Base-by-base conservation (phyloP, 2,888 invertebrate genomes). In the Pandemis heparana region DNA sequence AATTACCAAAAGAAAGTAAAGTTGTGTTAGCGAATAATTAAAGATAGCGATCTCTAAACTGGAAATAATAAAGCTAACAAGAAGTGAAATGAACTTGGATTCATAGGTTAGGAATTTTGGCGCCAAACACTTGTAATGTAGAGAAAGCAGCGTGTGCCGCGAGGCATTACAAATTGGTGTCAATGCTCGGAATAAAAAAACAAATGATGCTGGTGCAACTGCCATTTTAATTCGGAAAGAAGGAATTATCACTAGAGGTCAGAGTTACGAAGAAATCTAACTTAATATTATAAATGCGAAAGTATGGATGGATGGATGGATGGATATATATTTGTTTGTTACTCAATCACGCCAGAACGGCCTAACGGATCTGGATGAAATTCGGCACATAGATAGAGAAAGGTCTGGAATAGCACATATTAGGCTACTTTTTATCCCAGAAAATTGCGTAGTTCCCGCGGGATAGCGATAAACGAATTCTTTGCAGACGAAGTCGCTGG, bases 31-130 rank as follows among this genome's bases (percentile, higher is more conserved):
- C 48, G 10, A 23, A 64, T 63, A 59, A 69, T 68, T 73, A 69
- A 67, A 73, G 63, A 69, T 59, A 63, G 73, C 63, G 59, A 63
- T 73, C 68, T 73, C 68, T 64, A 73, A 73, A 68, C 68, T 73
- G 68, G 73, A 51, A 46, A 69, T 68, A 68, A 68, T 73, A 68
- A 69, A 63, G 71, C 66, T 69, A 75, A 76, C 75, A 69, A 76
- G 75, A 76, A 70, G 76, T 71, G 64, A 76, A 74, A 75, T 74
- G 64, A 71, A 67, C 74, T 77, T 77, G 71, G 81, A 85, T 84
- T 88, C 78, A 83, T 79, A 85, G 82, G 84, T 84, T 85, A 87
- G 85, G 90, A 90, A 89, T 92, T 92, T 92, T 90, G 91, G 92
- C 92, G 92, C 92, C 92, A 87, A 87, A 83, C 76, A 77, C 76